Base-by-base conservation (phyloP, 2,888 invertebrate genomes). In the Sphaerophoria taeniata region DNA sequence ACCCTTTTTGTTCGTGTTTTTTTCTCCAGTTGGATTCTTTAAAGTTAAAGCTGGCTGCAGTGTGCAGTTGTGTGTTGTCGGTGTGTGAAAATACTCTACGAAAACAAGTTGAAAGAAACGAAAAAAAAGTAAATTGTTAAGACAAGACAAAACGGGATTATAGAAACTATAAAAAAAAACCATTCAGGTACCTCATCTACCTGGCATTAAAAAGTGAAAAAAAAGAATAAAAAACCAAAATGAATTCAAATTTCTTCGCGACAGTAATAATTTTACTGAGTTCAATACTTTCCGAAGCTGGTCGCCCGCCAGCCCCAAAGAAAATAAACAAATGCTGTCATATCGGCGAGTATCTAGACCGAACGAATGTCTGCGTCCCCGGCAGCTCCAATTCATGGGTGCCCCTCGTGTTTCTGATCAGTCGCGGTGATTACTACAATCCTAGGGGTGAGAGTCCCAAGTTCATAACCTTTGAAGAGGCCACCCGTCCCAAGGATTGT, bases 401-500 rank as follows among this genome's bases (percentile, higher is more conserved):
- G 51, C 95, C 95, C 6, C 90, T 93, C 2, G 93, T 95, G 49
- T 95, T 93, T 89, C 93, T 94, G 43, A 94, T 94, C 3, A 90
- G 90, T 24, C 91, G 91, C 14, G 89, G 90, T 16, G 88, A 87
- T 0, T 92, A 93, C 88, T 91, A 93, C 71, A 89, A 90, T 12
- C 92, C 72, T 76, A 89, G 63, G 73, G 93, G 91, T 24, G 88
- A 87, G 39, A 89, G 92, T 58, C 93, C 93, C 0, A 89, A 90
- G 34, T 92, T 92, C 84, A 92, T 93, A 87, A 90, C 90, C 7
- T 90, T 93, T 51, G 88, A 89, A 56, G 92, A 93, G 70, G 91
- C 90, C 69, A 88, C 88, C 6, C 89, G 90, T 24, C 93, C 93
- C 34, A 87, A 89, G 3, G 75, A 85, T 45, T 87, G 83, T 69